Conservation (phyloP, 2,113 vertebrate genomes). For the Alexandromys fortis region DNA sequence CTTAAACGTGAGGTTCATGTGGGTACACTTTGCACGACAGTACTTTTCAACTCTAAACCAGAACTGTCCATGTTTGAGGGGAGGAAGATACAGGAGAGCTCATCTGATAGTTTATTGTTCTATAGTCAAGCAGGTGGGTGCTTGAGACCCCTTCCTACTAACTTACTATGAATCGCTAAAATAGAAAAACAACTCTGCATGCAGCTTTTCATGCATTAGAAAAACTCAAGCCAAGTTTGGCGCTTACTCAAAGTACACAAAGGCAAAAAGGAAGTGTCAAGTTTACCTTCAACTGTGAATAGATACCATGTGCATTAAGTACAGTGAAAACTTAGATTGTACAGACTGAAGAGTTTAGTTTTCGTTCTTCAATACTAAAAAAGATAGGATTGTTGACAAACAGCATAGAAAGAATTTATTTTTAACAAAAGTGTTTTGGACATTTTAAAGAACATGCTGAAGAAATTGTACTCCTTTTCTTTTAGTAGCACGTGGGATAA, state of each 20-base stretch:
- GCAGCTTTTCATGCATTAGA: not conserved
- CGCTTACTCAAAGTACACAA: not conserved
- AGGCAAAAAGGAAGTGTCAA: conserved; percentile 43
- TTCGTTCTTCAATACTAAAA: conserved; percentile 9
- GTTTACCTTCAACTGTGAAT: conserved; percentile 6
- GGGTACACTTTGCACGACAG: not conserved
- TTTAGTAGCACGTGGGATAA: conserved; percentile 64
- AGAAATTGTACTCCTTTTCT: conserved; percentile 76
- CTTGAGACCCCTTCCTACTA: conserved; percentile 9
- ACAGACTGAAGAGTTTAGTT: not conserved
- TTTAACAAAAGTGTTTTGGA: conserved; percentile 68
- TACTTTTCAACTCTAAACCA: not conserved
- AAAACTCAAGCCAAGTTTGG: conserved; percentile 12
- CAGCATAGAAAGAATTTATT: conserved; percentile 19
- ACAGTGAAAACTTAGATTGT: not conserved
- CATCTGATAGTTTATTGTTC: not conserved
- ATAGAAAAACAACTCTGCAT: conserved; percentile 4
- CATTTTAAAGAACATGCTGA: conserved; percentile 67
- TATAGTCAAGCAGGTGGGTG: not conserved
- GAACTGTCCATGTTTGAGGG: not conserved
- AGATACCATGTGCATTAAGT: not conserved
- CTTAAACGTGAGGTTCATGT: conserved; percentile 35
- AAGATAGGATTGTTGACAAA: conserved; percentile 54
- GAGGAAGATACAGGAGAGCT: not conserved
- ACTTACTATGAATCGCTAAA: not conserved